A percentile compares a stretch with the other conserved stretches of the same genome.
Conservation (phyloP, 2,888 invertebrate species). For the Papilio demoleus region DNA sequence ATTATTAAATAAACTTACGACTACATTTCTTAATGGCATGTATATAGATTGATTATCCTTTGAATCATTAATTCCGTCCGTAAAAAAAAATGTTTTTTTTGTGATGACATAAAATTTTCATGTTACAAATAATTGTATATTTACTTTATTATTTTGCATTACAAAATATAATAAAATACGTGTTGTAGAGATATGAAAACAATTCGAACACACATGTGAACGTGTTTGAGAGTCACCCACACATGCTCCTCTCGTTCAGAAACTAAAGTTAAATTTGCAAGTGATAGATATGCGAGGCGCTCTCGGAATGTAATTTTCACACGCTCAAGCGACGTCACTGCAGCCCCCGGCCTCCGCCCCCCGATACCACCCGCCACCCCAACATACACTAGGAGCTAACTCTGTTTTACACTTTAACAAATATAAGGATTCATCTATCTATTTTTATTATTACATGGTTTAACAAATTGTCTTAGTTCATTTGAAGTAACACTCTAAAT, state of each 20-base stretch:
- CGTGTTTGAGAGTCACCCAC: conserved; percentile 39
- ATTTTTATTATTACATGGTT: background rate
- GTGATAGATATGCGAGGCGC: conserved; percentile 83
- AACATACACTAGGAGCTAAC: conserved; percentile 49
- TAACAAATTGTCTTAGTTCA: background rate
- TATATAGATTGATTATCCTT: background rate
- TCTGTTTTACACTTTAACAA: background rate
- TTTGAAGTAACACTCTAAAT: background rate
- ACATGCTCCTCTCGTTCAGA: conserved; percentile 53
- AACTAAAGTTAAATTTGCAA: conserved; percentile 83
- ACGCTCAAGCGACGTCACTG: conserved; percentile 77
- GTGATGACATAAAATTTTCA: background rate
- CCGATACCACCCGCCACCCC: conserved; percentile 23
- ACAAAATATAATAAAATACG: conserved; percentile 33
- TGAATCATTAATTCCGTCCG: background rate
- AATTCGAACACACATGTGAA: background rate
- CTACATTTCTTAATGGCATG: no score
- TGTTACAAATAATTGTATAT: background rate
- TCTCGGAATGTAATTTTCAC: conserved; percentile 84
- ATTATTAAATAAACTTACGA: no score
- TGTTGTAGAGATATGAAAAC: conserved; percentile 36
- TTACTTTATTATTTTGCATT: background rate
- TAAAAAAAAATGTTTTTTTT: conserved; percentile 5
- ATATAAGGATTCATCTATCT: background rate
- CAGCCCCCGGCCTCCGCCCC: conserved; percentile 49